Base-by-base conservation (phyloP, 2,888 invertebrate species). In the Dicycla oo region DNA sequence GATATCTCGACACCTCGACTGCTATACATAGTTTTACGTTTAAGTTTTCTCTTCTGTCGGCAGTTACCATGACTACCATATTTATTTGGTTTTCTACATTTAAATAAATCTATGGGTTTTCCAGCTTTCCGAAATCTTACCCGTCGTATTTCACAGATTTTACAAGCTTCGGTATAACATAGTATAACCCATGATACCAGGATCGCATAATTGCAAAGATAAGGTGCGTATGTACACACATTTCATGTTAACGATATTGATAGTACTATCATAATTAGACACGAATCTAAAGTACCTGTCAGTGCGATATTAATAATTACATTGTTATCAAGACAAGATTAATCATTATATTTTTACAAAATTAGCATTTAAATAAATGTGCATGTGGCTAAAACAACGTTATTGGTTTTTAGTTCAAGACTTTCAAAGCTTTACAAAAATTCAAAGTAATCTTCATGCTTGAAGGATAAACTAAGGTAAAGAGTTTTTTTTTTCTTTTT, bases 191-290 rank as follows among this genome's bases (percentile, higher is more conserved):
- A 18, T 56, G n/a, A 45, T 49, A 78, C 78, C 56, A 81, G 78
- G 76, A 65, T 58, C 47, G 30, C 70, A 76, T 78, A 69, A 78
- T 64, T 75, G 15, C 57, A 6, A 47, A 81, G 82, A 77, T 81
- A 66, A 81, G 47, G 49, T 60, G 20, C n/a, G 11, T 30, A 64
- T 45, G 51, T 54, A 45, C 23, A 80, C 43, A 68, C 11, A 60
- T 67, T 64, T 66, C 43, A 57, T 65, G 47, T 61, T 75, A 62
- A 45, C 62, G 30, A n/a, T 64, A 38, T 51, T 47, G 63, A 74
- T 80, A 53, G n/a, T 43, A 10, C 20, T 60, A 78, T 68, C 69
- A 7, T 47, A 68, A 76, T 69, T 38, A 63, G 5, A 26, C 13
- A 6, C 7, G 26, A 73, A 61, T 56, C 54, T 73, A 47, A 73